These are phyloP conservation scores for Hetaerina americana DNA, from an alignment of 1,140 invertebrate genomes.

Conservation along the genomic window DNA sequence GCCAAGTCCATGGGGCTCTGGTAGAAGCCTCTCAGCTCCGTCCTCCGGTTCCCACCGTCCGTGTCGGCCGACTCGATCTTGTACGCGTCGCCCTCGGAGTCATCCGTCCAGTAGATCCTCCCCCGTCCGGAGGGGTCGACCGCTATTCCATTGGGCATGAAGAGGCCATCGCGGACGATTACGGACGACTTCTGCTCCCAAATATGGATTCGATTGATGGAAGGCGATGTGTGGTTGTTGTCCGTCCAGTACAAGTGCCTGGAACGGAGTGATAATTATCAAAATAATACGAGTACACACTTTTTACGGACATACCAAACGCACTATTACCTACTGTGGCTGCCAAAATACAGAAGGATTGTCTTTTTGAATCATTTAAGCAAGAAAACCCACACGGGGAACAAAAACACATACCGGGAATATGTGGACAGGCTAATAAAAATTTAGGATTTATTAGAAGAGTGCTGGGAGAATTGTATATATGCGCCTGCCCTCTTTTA, in stretches of 20 bases:
- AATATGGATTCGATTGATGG: not conserved
- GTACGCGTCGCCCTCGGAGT: conserved; percentile 48
- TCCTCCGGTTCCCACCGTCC: conserved; percentile 52
- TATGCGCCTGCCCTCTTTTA: too few species aligned
- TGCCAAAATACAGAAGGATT: too few species aligned
- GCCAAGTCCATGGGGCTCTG: conserved; percentile 52
- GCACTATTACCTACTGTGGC: too few species aligned
- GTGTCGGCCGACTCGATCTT: conserved; percentile 65
- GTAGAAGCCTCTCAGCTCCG: conserved; percentile 40
- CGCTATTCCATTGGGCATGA: not conserved
- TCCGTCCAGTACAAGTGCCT: not conserved
- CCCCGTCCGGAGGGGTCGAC: not conserved
- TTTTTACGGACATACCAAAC: too few species aligned
- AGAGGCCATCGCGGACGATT: not conserved
- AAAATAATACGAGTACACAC: too few species aligned
- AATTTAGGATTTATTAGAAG: too few species aligned
- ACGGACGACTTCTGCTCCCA: not conserved
- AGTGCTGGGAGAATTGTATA: too few species aligned
- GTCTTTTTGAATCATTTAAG: too few species aligned
- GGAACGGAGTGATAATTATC: conserved; percentile 19
- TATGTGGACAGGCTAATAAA: too few species aligned
- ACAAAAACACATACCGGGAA: too few species aligned
- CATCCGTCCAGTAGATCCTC: conserved; percentile 50
- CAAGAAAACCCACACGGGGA: too few species aligned
- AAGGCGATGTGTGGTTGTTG: not conserved